These are phyloP conservation scores for Bagarius yarrelli DNA, from an alignment of 2,113 vertebrate species.

Conservation along the genomic window DNA sequence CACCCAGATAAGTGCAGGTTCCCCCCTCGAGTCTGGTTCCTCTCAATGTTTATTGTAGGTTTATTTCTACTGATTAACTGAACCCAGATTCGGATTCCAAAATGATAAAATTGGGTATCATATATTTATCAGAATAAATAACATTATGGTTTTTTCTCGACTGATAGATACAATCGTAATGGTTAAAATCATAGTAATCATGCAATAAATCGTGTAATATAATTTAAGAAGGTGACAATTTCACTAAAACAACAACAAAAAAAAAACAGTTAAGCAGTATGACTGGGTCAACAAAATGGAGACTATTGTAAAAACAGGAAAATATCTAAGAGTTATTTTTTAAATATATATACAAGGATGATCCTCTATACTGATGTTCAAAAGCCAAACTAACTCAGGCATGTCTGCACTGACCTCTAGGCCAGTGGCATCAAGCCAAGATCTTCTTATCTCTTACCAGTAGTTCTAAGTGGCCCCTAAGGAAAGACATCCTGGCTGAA, in stretches of 20 bases:
- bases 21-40: no score
- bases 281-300: background rate
- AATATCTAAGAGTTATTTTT: background rate
- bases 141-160: slow-evolving; percentile 25
- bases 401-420: background rate
- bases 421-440: slow-evolving; percentile 15
- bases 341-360: slow-evolving; percentile 14
- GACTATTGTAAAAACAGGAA: background rate
- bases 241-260: slow-evolving; percentile 5
- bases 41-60: background rate
- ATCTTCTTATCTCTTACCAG: slow-evolving; percentile 20
- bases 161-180: background rate
- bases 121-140: slow-evolving; percentile 25
- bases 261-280: slow-evolving; percentile 5
- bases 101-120: slow-evolving; percentile 4
- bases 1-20: no score
- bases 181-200: no score
- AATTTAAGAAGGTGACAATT: slow-evolving; percentile 12
- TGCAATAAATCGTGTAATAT: background rate
- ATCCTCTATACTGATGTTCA: background rate
- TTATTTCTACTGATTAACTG: background rate
- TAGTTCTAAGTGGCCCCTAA: slow-evolving; percentile 17
- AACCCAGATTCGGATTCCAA: background rate
- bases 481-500: background rate
- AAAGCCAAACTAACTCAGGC: background rate